Percentiles rank a stretch among this genome's conserved stretches.
Evolutionary conservation across 2,888 invertebrate species (phyloP).

Genomic region (Lissocephala sabroskyi): DNA sequence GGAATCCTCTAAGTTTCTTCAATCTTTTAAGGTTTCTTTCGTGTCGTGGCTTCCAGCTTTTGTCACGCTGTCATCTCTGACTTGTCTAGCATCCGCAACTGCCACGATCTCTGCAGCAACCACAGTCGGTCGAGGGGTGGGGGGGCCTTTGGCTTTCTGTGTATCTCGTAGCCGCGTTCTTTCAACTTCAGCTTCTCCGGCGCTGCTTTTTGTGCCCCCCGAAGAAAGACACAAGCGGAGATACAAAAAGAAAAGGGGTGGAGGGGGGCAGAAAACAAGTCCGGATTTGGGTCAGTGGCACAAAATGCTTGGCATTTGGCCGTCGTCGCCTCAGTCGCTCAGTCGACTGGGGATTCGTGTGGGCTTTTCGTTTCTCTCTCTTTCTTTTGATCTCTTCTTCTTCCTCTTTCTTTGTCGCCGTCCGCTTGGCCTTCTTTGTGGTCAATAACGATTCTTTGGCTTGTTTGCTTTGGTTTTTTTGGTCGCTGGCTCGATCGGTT

Average conservation of each 20-base stretch:
- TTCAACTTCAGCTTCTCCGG: conserved; percentile 4
- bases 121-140: conserved; percentile 42
- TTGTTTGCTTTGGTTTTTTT: conserved; percentile 15
- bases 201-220: neutral
- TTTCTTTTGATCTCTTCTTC: conserved; percentile 37
- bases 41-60: too few relatives aligned
- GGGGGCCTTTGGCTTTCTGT: conserved; percentile 37
- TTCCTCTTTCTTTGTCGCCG: conserved; percentile 51
- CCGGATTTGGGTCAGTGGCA: conserved; percentile 62
- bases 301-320: conserved; percentile 55
- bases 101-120: too few relatives aligned
- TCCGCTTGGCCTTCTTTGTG: too few relatives aligned
- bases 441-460: conserved; percentile 61
- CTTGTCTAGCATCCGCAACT: conserved; percentile 13
- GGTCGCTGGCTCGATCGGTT: conserved; percentile 2
- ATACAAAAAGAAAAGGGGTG: conserved; percentile 9
- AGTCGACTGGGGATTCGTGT: conserved; percentile 20
- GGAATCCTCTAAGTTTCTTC: too few relatives aligned
- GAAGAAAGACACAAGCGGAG: neutral
- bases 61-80: conserved; percentile 11
- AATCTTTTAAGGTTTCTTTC: too few relatives aligned
- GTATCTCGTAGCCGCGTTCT: conserved; percentile 35
- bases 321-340: conserved; percentile 21
- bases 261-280: conserved; percentile 46
- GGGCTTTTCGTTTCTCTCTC: conserved; percentile 31